phyloP scores from a whole-genome alignment of 1,140 invertebrate species.

The Hetaerina americana region DNA sequence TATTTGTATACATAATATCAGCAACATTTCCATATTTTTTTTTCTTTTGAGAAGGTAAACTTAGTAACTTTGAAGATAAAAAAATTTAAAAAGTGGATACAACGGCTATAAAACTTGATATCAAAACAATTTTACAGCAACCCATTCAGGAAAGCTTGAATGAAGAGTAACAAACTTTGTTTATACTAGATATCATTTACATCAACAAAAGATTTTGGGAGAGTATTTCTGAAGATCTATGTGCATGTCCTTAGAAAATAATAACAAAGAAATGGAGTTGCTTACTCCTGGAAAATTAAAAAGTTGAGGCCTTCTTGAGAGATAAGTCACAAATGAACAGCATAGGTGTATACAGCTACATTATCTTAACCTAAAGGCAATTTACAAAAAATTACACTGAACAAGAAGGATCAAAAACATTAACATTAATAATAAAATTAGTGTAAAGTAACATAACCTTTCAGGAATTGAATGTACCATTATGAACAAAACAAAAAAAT shows the following conservation, averaged over 20 bases:
- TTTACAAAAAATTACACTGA: not conserved
- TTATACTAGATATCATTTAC: no score
- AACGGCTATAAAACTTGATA: not conserved
- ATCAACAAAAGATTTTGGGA: no score
- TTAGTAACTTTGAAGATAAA: not conserved
- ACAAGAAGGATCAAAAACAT: not conserved
- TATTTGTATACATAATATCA: not conserved
- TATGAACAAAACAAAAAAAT: no score
- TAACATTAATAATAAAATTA: not conserved
- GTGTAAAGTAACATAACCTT: not conserved
- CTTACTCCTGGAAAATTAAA: not conserved
- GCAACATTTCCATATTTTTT: no score
- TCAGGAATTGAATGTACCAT: not conserved
- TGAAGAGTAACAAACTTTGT: no score
- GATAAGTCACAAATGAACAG: no score
- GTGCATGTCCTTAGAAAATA: no score
- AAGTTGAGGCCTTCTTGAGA: no score
- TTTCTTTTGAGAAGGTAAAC: not conserved
- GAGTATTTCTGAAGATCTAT: no score
- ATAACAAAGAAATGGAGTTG: no score
- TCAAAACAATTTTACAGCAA: not conserved
- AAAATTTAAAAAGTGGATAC: not conserved
- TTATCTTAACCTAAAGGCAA: not conserved
- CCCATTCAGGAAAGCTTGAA: no score
- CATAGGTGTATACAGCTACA: no score